These are phyloP conservation scores for Stenurella melanura DNA, from an alignment of 2,888 invertebrate species.

Conservation along the genomic window DNA sequence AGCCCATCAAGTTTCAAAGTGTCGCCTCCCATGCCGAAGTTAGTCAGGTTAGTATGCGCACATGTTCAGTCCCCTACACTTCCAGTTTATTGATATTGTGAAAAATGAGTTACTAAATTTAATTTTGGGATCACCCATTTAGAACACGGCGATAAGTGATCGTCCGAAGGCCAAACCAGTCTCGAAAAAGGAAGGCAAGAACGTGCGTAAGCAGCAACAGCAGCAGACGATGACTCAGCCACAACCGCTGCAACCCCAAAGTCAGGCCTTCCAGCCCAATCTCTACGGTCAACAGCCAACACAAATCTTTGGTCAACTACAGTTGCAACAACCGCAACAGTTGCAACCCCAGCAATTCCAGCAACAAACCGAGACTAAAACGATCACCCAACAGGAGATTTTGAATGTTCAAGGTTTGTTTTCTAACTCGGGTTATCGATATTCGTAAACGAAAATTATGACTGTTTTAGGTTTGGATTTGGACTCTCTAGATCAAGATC, in stretches of 20 bases:
- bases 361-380: conserved; percentile 51
- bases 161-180: conserved; percentile 89
- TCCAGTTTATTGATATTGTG: too few relatives aligned
- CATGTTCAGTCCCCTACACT: not conserved
- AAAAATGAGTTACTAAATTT: not conserved
- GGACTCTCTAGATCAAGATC: conserved; percentile 66
- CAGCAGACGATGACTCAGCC: conserved; percentile 52
- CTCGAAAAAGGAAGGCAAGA: conserved; percentile 87
- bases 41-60: conserved; percentile 71
- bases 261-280: conserved; percentile 65
- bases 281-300: conserved; percentile 71
- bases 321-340: conserved; percentile 73
- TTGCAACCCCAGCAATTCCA: conserved; percentile 65
- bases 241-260: conserved; percentile 57
- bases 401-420: conserved; percentile 65
- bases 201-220: conserved; percentile 78
- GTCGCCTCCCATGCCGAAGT: conserved; percentile 76
- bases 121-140: not conserved
- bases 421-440: not conserved
- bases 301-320: conserved; percentile 73
- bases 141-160: conserved; percentile 87
- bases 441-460: not conserved
- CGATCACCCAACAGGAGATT: conserved; percentile 64
- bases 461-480: conserved; percentile 62
- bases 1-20: conserved; percentile 70